Base-by-base conservation (phyloP, 2,797 vertebrate genomes). In the Emys orbicularis region DNA sequence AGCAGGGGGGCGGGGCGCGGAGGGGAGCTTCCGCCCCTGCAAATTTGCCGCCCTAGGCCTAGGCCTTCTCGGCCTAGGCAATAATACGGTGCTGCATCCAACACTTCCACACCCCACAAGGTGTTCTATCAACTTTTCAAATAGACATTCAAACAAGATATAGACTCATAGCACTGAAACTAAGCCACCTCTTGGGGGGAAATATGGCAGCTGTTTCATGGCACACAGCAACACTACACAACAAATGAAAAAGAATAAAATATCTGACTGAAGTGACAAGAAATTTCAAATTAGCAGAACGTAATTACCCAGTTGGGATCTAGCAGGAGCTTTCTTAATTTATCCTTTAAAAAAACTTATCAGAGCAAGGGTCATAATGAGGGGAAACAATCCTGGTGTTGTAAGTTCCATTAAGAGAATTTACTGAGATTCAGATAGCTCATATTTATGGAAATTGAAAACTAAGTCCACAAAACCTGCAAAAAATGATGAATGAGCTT, bases 401-500 rank as follows among this genome's bases (percentile, higher is more conserved):
- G 25, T 19, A 27, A 50, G 37, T 52, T 85, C 83, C 31, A 53
- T 9, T 31, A 18, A 2, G 19, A 65, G 56, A 80, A 65, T 34
- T 31, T 50, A 31, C 9, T 0, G 0, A 41, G 72, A 57, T 0
- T 2, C 76, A 72, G 50, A 25, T 8, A 7, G 8, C 7, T 27
- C 82, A 34, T 0, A 0, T 3, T n/a, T 21, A 21, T 29, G 29
- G 15, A 88, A 82, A 86, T 19, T 41, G 49, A 90, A 81, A 80
- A 16, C 4, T 23, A 77, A 31, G 74, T 27, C 25, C 27, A 77
- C 41, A 77, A 29, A 77, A 47, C 25, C 68, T 72, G 11, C 49
- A 53, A 68, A n/a, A 4, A 12, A 50, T 29, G 0, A 0, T 2
- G 2, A 0, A 0, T 2, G 2, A 0, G 0, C 77, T 61, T 54